Evolutionary conservation across 2,797 vertebrate species (phyloP), one percentile per base, ranked within the genome.

Genomic region (Microctenopoma stevenorrisi): DNA sequence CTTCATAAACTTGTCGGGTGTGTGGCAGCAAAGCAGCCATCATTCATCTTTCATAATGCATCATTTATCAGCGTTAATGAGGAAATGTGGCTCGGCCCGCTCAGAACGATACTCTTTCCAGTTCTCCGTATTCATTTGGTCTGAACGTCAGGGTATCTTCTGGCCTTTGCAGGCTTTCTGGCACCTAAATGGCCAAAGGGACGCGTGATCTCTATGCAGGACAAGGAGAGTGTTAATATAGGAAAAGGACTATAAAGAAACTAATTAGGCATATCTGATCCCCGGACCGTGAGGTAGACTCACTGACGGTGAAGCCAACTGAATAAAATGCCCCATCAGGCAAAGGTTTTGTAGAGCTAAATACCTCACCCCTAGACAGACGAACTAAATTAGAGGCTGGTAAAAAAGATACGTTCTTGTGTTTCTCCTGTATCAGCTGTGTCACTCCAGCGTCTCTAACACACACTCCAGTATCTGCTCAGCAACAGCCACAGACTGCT

Each of bases 31-130:
- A 43, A 37, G 43, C 26, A 33, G 47, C 63, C 8, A 51, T 60
- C 72, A 68, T 64, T 76, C 55, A 72, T 76, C 64, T 61, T 48
- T 61, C 40, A 72, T 57, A 60, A 61, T 47, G 64, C 64, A 46
- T 64, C 46, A 61, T 81, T 53, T 50, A 65, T 72, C 64, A 48
- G 35, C 38, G 37, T 43, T 69, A 62, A 68, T 65, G 16, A 57
- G 56, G 18, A 66, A 62, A 68, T 65, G 16, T 62, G 56, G 18
- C 56, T 49, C 28, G 7, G 9, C 52, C 22, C 48, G 22, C 28
- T 56, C 69, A 49, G 48, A 22, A 38, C 25, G 22, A 38, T 7
- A 42, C 13, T 2, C 22, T 10, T 33, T 13, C 30, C 12, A 50
- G 0, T 18, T 26, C 30, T n/a, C 37, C 3, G 40, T 30, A 11